Evolutionary conservation across 2,113 vertebrate genomes (phyloP).

Genomic region (Centropristis striata): DNA sequence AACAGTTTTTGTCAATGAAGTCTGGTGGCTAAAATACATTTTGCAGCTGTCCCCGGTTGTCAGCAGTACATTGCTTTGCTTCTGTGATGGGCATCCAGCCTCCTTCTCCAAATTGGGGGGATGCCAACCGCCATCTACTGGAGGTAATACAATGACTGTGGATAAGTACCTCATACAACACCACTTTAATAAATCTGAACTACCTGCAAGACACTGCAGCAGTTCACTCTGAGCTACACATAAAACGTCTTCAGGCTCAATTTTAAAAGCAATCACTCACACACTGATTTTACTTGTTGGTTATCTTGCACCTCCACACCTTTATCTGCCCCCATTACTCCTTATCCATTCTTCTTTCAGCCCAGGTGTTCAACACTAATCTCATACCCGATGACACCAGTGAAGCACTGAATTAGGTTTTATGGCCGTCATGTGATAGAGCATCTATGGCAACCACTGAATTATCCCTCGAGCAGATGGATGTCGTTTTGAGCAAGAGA

Average conservation of each 20-base stretch:
- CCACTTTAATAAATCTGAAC: too few relatives aligned
- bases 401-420: conserved; percentile 8
- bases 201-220: too few relatives aligned
- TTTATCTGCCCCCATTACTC: not conserved
- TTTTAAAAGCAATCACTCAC: not conserved
- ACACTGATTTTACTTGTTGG: not conserved
- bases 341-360: not conserved
- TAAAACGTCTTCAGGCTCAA: not conserved
- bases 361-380: conserved; percentile 1
- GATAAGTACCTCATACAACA: too few relatives aligned
- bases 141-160: too few relatives aligned
- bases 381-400: not conserved
- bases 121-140: too few relatives aligned
- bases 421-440: conserved; percentile 13
- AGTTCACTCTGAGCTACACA: not conserved
- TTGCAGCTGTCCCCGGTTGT: too few relatives aligned
- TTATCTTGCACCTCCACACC: not conserved
- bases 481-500: conserved; percentile 22
- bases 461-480: conserved; percentile 23
- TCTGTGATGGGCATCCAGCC: too few relatives aligned
- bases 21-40: too few relatives aligned
- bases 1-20: too few relatives aligned
- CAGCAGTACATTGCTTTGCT: too few relatives aligned
- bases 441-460: conserved; percentile 35
- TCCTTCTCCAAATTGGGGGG: too few relatives aligned